phyloP scores from a whole-genome alignment of 2,113 vertebrate species.

The Poecilia latipinna region DNA sequence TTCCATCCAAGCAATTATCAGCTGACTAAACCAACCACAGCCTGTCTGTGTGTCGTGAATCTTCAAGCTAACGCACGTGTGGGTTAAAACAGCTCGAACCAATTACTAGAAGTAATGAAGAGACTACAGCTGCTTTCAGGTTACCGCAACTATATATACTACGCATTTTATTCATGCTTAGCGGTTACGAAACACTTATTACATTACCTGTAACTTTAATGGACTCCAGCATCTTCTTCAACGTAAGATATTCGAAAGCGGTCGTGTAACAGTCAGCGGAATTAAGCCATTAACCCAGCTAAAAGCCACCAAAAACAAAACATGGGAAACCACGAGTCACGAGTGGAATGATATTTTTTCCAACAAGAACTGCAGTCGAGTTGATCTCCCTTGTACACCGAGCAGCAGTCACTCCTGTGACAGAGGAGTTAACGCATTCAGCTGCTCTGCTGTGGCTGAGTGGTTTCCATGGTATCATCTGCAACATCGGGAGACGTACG shows the following conservation, averaged over 20 bases:
- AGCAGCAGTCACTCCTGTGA: background rate
- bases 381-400: background rate
- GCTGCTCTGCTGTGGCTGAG: background rate
- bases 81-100: too few relatives aligned
- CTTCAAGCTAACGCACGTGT: too few relatives aligned
- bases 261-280: background rate
- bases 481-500: background rate
- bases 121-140: too few relatives aligned
- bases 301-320: background rate
- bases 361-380: too few relatives aligned
- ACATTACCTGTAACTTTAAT: constrained; percentile 76
- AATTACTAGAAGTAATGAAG: too few relatives aligned
- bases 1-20: too few relatives aligned
- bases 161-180: background rate
- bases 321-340: background rate
- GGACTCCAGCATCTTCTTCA: constrained; percentile 69
- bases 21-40: too few relatives aligned
- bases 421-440: background rate
- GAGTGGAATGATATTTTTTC: background rate
- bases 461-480: background rate
- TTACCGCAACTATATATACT: too few relatives aligned
- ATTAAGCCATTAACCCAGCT: background rate
- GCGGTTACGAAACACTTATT: background rate
- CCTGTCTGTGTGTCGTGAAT: too few relatives aligned
- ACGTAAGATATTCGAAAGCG: background rate